A percentile compares a stretch with the other conserved stretches of the same genome.
Evolutionary conservation across 1,140 invertebrate species (phyloP).

Genomic region (Caligus rogercresseyi): DNA sequence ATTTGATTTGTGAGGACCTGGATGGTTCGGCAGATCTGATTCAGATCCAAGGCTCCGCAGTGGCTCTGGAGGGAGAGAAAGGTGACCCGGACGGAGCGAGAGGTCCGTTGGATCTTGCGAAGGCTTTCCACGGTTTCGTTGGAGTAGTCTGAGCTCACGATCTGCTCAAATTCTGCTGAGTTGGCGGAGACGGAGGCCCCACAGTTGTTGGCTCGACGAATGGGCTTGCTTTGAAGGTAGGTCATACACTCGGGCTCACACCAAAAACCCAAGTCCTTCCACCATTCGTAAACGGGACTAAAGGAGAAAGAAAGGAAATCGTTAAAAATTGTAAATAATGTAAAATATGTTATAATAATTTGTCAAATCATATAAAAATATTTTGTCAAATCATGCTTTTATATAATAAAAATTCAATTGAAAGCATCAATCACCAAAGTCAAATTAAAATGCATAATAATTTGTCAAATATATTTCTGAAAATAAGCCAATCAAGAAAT

Average conservation of each 20-base stretch:
- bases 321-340: too few relatives aligned
- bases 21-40: conserved; percentile 1
- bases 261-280: conserved; percentile 14
- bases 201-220: conserved; percentile 1
- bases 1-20: background rate
- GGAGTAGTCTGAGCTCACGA: background rate
- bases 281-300: conserved; percentile 19
- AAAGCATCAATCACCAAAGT: too few relatives aligned
- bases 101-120: conserved; percentile 1
- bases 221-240: conserved; percentile 20
- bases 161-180: background rate
- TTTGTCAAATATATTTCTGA: too few relatives aligned
- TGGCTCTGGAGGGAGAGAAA: conserved; percentile 3
- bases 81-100: background rate
- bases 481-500: too few relatives aligned
- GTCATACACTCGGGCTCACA: conserved; percentile 20
- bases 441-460: too few relatives aligned
- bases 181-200: background rate
- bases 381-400: too few relatives aligned
- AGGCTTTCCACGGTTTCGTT: conserved; percentile 6
- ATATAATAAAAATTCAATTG: too few relatives aligned
- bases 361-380: too few relatives aligned
- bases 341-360: too few relatives aligned
- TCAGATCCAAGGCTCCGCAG: background rate
- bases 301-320: background rate